Percentiles rank a stretch among this genome's conserved stretches.
Evolutionary conservation across 2,113 vertebrate genomes (phyloP).

Genomic region (Varanus salvator): DNA sequence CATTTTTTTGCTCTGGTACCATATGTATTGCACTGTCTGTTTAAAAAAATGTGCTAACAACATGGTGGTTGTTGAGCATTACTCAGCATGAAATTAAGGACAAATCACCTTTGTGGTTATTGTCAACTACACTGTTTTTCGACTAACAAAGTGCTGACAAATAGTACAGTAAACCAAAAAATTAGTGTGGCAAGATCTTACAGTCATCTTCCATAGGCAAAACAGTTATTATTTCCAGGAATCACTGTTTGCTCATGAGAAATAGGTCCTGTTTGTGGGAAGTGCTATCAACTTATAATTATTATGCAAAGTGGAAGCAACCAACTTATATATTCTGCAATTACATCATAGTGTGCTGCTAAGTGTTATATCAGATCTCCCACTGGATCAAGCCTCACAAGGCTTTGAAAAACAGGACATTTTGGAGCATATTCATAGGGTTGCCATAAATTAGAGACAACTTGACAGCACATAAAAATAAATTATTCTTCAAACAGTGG

Average conservation of each 20-base stretch:
- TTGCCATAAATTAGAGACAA: too few species aligned
- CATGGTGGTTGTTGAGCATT: not conserved
- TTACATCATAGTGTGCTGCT: too few species aligned
- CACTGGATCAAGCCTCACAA: too few species aligned
- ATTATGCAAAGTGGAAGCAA: not conserved
- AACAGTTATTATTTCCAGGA: not conserved
- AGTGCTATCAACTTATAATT: not conserved
- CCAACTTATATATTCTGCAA: not conserved
- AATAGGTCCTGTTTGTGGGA: not conserved
- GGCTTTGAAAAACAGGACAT: too few species aligned
- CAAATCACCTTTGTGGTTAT: not conserved
- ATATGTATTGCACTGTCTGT: too few species aligned
- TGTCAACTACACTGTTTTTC: not conserved
- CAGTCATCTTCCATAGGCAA: not conserved
- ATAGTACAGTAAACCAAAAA: slow-evolving; percentile 9
- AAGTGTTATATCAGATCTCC: too few species aligned
- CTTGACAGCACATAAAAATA: too few species aligned
- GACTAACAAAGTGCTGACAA: not conserved
- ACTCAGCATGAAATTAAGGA: not conserved
- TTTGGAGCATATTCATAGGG: too few species aligned
- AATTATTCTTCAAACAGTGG: not conserved
- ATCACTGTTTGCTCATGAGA: not conserved
- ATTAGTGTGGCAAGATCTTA: not conserved
- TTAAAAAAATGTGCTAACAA: not conserved
- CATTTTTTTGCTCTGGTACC: not conserved